Base-by-base conservation (phyloP, 2,797 vertebrate genomes). In the Oreochromis mossambicus region DNA sequence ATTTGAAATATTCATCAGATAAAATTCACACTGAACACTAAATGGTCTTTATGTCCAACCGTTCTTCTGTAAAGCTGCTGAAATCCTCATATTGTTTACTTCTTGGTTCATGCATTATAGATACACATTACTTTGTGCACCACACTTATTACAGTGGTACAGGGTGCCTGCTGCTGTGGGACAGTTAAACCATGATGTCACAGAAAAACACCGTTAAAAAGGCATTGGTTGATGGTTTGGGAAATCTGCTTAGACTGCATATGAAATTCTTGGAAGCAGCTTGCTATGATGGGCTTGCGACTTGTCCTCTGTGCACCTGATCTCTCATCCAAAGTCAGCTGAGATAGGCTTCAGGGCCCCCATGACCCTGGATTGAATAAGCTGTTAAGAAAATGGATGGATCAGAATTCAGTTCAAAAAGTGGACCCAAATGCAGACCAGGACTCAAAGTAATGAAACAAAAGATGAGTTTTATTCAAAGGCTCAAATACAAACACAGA, bases 91-190 rank as follows among this genome's bases (percentile, higher is more conserved):
- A 51, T 48, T 75, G 82, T 91, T 84, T 79, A 52, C 83, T 56
- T 66, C 26, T 24, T 15, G 36, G 48, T 76, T 82, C 83, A 89
- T 93, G 11, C 66, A 90, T 87, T 91, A 91, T 90, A 75, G 5
- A 91, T 89, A 7, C 8, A 38, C 83, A 90, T 87, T 82, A 68
- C n/a, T 89, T 92, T 90, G 51, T 86, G 38, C 70, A 77, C 77
- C 0, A 46, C 58, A 84, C 87, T 81, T 34, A 63, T 82, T 63
- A 87, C 79, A 56, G 0, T 43, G 77, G 81, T 8, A 2, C 80
- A 36, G 81, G 76, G 61, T 41, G 76, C 50, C 82, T 36, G 81
- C 55, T 61, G 81, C 79, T 61, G 76, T 26, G 15, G 56, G 43
- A 52, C 63, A 46, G 43, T 58, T 77, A 4, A 46, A n/a, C 58